phyloP scores from a whole-genome alignment of 2,113 vertebrate genomes.

The Cyanoderma ruficeps region DNA sequence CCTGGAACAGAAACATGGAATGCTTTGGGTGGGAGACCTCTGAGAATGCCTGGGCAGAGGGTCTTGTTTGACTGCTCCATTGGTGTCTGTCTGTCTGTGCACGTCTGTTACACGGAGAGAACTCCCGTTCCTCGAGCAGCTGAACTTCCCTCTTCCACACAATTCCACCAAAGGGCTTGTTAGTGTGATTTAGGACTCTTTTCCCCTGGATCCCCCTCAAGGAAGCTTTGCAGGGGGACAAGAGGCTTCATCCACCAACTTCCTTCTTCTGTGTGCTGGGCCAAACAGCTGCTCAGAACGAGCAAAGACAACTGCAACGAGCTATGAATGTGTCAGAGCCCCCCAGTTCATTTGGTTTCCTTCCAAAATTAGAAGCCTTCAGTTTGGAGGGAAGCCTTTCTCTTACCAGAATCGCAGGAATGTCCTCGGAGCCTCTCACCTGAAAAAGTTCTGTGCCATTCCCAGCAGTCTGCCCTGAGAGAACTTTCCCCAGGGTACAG shows the following conservation, averaged over 20 bases:
- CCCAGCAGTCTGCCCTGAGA: neutral
- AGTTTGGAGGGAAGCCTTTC: neutral
- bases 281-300: neutral
- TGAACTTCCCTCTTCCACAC: neutral
- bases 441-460: neutral
- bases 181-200: neutral
- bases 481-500: neutral
- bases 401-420: neutral
- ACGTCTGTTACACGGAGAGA: neutral
- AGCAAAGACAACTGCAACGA: neutral
- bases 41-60: neutral
- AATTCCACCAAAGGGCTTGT: neutral
- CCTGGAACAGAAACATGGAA: neutral
- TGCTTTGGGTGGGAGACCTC: neutral
- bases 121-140: neutral
- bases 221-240: neutral
- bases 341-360: neutral
- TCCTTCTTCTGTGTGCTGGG: no score
- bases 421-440: neutral
- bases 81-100: neutral
- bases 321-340: neutral
- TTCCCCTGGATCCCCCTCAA: neutral
- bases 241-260: neutral
- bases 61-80: rapidly evolving
- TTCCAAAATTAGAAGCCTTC: neutral